Evolutionary conservation across 2,113 vertebrate genomes (phyloP).

Genomic region (Phylloscopus whistleri): DNA sequence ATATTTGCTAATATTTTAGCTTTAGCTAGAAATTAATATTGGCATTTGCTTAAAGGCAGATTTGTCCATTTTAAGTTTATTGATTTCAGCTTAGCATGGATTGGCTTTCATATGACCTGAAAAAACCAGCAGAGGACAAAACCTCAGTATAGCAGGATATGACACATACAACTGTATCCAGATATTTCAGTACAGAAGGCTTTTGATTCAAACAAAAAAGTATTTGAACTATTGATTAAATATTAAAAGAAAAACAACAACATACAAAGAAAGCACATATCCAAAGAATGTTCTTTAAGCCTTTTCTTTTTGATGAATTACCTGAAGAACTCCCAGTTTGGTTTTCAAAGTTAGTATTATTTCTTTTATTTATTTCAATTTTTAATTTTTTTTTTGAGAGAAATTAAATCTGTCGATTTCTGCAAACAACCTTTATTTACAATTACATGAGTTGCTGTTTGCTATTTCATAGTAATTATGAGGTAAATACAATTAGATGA

Average conservation of each 20-base stretch:
- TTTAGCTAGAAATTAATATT: neutral
- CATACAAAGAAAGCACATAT: neutral
- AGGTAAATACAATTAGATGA: neutral
- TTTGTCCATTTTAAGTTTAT: neutral
- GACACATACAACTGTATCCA: neutral
- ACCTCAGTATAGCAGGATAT: neutral
- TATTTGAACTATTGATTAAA: neutral
- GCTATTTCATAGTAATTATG: neutral
- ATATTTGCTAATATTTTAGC: neutral
- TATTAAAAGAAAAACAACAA: neutral
- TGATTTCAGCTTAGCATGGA: neutral
- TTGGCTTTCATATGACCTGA: neutral
- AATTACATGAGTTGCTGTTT: neutral
- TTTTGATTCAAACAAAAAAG: neutral
- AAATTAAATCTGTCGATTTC: neutral
- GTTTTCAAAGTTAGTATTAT: neutral
- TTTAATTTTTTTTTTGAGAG: neutral
- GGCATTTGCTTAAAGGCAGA: neutral
- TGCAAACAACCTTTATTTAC: neutral
- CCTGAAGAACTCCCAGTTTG: neutral
- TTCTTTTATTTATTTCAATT: neutral
- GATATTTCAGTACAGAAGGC: neutral
- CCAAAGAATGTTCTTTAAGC: neutral
- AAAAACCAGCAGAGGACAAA: neutral
- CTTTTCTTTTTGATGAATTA: rapidly evolving